Conservation (phyloP, 2,888 invertebrate genomes). For the Drosophila histrio region DNA sequence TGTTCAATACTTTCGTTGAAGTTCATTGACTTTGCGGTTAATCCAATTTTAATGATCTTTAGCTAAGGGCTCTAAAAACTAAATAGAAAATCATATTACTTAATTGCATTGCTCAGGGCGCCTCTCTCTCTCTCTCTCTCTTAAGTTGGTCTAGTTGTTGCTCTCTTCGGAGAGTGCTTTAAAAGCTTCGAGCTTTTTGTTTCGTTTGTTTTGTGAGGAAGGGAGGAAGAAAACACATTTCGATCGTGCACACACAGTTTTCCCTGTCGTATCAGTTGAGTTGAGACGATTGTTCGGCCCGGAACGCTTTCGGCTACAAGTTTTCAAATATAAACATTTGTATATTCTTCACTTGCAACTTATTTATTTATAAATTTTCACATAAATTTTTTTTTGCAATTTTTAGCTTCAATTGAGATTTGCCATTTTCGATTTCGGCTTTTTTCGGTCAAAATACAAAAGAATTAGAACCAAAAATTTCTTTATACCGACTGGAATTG, state of each 20-base stretch:
- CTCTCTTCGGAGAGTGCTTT: constrained; percentile 25
- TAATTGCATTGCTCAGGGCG: constrained; percentile 42
- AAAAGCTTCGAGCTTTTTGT: constrained; percentile 64
- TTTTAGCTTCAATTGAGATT: constrained; percentile 44
- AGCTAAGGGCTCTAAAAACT: constrained; percentile 21
- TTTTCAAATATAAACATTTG: constrained; percentile 32
- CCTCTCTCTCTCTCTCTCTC: constrained; percentile 29
- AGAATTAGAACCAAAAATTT: constrained; percentile 11
- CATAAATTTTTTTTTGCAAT: constrained; percentile 31
- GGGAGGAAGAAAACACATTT: constrained; percentile 2
- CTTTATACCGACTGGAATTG: constrained; percentile 53
- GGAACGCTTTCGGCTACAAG: constrained; percentile 38
- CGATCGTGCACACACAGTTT: constrained; percentile 50
- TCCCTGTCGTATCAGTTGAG: constrained; percentile 64
- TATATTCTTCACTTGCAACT: constrained; percentile 33
- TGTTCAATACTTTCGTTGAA: constrained; percentile 3
- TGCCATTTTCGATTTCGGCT: constrained; percentile 51
- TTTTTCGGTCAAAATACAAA: constrained; percentile 33
- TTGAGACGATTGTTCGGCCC: constrained; percentile 48
- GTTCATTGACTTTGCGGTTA: constrained; percentile 16
- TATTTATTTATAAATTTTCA: constrained; percentile 61
- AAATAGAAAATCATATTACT: constrained; percentile 55
- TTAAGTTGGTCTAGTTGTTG: constrained; percentile 41
- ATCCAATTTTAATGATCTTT: constrained; percentile 18
- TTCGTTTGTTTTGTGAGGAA: neutral